Evolutionary conservation across 2,888 invertebrate species (phyloP), one percentile per base, ranked within the genome.

Genomic region (Sphaeridia pumilis): DNA sequence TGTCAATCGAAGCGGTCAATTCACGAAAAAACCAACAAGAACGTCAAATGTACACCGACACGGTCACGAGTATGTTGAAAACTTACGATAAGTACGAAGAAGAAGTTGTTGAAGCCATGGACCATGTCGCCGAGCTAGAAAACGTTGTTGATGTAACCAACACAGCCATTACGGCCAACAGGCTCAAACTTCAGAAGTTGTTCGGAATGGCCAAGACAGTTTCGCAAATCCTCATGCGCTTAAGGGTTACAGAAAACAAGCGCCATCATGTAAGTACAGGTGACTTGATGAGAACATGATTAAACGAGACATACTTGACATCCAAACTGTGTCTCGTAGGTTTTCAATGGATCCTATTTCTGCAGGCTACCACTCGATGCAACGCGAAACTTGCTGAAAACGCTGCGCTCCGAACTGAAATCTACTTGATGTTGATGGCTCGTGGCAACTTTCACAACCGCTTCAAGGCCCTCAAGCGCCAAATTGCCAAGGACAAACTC

Each of bases 381-480:
- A 57, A 63, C 36, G n/a, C 54, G 0, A 50, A 59, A 52, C 55
- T 56, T 27, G 77, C 83, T 2, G 80, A 83, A 55, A 89, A 88
- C 69, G 75, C 77, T 49, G 76, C 75, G 62, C 74, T 87, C 66
- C 73, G 90, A 24, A 76, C 81, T 12, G 82, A 85, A 65, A 89
- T 93, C 46, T 84, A 90, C 67, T 79, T 84, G 59, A 75, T 89
- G 61, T 70, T 92, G 1, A 80, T 83, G 57, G 89, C 90, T 70
- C 78, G 92, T 27, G 78, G 81, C 24, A 81, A 82, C 64, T 93
- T 90, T 71, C 90, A 90, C 69, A 75, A 78, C 4, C 75, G 85
- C 57, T 88, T 88, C 81, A 81, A 83, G 67, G 80, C 81, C 65
- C 76, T 88, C 67, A 78, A 85, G 35, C 78, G 78, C 44, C 81